These are phyloP conservation scores for Lordiphosa andalusiaca DNA, from an alignment of 2,888 invertebrate genomes.

Conservation along the genomic window DNA sequence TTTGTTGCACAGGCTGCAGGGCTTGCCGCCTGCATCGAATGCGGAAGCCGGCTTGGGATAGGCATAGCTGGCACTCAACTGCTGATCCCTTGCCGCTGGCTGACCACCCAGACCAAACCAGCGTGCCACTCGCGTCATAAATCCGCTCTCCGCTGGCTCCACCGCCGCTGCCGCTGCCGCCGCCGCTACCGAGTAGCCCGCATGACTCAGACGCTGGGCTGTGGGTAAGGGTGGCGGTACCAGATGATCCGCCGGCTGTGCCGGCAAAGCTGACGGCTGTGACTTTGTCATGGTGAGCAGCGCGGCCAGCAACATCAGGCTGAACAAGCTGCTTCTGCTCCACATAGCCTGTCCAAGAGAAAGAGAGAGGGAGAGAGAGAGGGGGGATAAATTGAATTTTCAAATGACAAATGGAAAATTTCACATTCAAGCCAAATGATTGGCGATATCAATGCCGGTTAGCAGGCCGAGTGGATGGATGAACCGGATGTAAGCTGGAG, in stretches of 20 bases:
- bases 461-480: too few species aligned
- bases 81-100: conserved; percentile 56
- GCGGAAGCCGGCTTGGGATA: conserved; percentile 62
- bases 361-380: neutral
- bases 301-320: conserved; percentile 19
- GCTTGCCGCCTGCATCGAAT: conserved; percentile 78
- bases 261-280: conserved; percentile 25
- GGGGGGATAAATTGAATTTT: neutral
- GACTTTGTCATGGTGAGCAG: conserved; percentile 12
- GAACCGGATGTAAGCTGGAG: too few species aligned
- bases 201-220: conserved; percentile 35
- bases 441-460: conserved; percentile 11
- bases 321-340: conserved; percentile 29
- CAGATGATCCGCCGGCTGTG: conserved; percentile 74
- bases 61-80: conserved; percentile 54
- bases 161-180: neutral
- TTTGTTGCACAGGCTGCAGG: conserved; percentile 89
- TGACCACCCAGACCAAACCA: conserved; percentile 78
- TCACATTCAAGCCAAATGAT: conserved; percentile 9
- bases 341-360: conserved; percentile 30
- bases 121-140: conserved; percentile 79
- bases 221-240: conserved; percentile 73
- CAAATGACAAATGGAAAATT: conserved; percentile 1
- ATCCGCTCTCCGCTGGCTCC: conserved; percentile 45
- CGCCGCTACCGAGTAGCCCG: conserved; percentile 22